Evolutionary conservation across 1,140 invertebrate species (phyloP), one percentile per base, ranked within the genome.

Genomic region (Planococcus citri): DNA sequence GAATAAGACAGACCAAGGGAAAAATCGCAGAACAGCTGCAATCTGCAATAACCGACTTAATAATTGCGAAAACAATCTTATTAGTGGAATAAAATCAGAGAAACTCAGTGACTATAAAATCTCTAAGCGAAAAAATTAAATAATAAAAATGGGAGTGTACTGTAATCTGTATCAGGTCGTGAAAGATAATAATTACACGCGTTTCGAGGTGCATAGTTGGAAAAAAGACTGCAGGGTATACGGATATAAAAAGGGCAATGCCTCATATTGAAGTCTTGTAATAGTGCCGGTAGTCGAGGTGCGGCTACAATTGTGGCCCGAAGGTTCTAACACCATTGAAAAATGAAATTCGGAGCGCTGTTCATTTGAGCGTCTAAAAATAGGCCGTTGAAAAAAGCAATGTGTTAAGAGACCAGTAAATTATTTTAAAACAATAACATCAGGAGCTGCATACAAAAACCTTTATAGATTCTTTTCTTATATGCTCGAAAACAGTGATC

Each of bases 131-230:
- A 51, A 51, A 51, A 20, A 51, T 17, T 51, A 17, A 51, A 33
- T 33, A 51, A 51, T 51, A 51, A 51, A 51, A 51, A 6, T 51
- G 41, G 41, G 41, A 51, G 41, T 51, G 41, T 51, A 51, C 41
- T 17, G 41, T 51, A 51, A 51, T 51, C 41, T 51, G 41, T 51
- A 51, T 51, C 41, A 51, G 41, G 41, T 51, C 41, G 41, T 51
- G 41, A 51, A 51, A 51, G 41, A 51, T 51, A 51, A 51, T 51
- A 51, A 51, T 51, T 51, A 51, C 41, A 51, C 17, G 41, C 41
- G 17, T 51, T 51, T 51, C 41, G 17, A 51, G 17, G 41, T 9
- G 41, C 6, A 51, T 51, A 17, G 41, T 51, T 51, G 17, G 41
- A 51, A 51, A 17, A 51, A 51, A 51, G 41, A 51, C 41, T 51